Evolutionary conservation across 2,113 vertebrate genomes (phyloP), one percentile per base, ranked within the genome.

Genomic region (Dipodomys stephensi): DNA sequence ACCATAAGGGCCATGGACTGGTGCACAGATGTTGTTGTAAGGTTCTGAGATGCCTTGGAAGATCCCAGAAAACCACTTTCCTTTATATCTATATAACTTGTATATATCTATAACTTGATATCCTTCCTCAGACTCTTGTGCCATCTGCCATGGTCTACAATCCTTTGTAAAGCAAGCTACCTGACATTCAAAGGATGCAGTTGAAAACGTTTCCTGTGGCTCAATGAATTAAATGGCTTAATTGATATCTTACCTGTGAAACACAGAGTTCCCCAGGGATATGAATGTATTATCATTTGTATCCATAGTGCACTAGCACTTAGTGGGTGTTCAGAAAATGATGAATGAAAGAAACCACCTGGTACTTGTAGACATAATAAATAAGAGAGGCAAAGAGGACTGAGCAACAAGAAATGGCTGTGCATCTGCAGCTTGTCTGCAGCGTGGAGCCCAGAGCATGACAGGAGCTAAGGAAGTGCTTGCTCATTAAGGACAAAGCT

Each of bases 341-440:
- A 64, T 20, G 76, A 65, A 82, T 62, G n/a, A 77, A 39, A 39
- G 65, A 68, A 25, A 53, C 49, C 49, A 9, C 12, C 49, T 53
- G 12, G 12, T 13, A 53, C 9, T 53, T 53, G 49, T 53, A 53
- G 39, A 39, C 39, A 39, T 39, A 39, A 4, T 69, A 68, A 82
- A 20, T 57, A 69, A n/a, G 25, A 53, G 22, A 53, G 7, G 6
- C 16, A 11, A 60, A 88, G 30, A 28, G 23, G 22, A 4, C 16
- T 16, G 69, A 32, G 57, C 35, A 1, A 28, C 49, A 30, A 10
- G 67, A 79, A 71, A 30, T 1, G 27, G 23, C 6, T 19, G 20
- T 0, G 7, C 28, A 15, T 4, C 73, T 71, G 20, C 22, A 19
- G 32, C 62, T 30, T 20, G 1, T 11, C 13, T 15, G 0, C 0